Evolutionary conservation across 2,888 invertebrate genomes (phyloP), one percentile per base, ranked within the genome.

Genomic region (Clostera curtula): DNA sequence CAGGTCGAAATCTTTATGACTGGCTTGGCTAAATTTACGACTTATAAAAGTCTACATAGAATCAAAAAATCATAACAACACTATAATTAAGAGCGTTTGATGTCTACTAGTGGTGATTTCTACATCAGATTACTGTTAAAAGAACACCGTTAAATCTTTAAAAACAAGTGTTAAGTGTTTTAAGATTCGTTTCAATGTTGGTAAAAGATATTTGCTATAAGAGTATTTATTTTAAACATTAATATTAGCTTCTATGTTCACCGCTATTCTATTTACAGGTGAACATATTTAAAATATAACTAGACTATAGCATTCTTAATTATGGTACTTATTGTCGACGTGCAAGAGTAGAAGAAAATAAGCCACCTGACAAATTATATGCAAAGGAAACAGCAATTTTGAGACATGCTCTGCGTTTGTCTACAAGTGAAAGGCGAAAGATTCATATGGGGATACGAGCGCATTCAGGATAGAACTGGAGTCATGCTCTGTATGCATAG

Each of bases 401-500:
- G 3, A 14, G 14, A 14, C 14, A 15, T 23, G 23, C 14, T 26
- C 19, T 22, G 20, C 24, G n/a, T n/a, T n/a, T n/a, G 30, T 27
- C 9, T 12, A 21, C 33, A 25, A 49, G 49, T 41, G 49, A 36
- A 49, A 48, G 25, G 16, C 32, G 25, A 43, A 43, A 45, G 52
- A 50, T 36, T 51, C 43, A 51, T 56, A 56, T 27, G 43, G 29
- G 35, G 36, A 50, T 50, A 59, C 40, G 56, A 54, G 47, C 49
- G 50, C 53, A 64, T 60, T 61, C 54, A 56, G 58, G 52, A 52
- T 42, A 46, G 60, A 60, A 65, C 66, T 62, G 57, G 55, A 61
- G 57, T 58, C 59, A 62, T 62, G 61, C 56, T 60, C 58, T 51
- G 62, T 65, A 54, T 65, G 62, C 58, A 56, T 49, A 62, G 52